Percentiles rank a stretch among this genome's conserved stretches.
phyloP scores from a whole-genome alignment of 2,797 vertebrate species.

The Graptemys geographica region DNA sequence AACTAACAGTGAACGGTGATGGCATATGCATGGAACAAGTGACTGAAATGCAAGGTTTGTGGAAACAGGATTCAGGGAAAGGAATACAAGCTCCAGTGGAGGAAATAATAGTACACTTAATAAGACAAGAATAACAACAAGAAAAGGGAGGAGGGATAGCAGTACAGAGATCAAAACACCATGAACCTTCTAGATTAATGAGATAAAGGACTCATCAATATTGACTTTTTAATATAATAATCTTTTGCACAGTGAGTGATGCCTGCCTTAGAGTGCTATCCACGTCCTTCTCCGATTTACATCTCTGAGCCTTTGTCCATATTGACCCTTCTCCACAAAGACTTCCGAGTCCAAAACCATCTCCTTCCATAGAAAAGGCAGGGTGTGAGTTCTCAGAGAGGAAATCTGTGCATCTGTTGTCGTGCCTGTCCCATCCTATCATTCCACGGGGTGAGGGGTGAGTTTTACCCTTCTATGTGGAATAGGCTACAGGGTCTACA shows the following conservation, averaged over 20 bases:
- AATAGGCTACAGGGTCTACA: background rate
- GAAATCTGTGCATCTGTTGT: background rate
- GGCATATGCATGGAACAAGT: background rate
- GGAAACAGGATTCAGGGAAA: background rate
- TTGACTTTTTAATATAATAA: background rate
- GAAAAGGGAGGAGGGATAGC: background rate
- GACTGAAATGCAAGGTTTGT: background rate
- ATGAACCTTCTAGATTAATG: background rate
- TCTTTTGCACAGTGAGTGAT: background rate
- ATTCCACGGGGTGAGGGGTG: background rate
- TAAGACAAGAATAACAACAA: background rate
- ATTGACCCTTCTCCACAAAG: background rate
- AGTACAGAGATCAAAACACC: background rate
- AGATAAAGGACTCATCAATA: background rate
- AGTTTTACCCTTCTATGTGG: background rate
- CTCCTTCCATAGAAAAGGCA: background rate
- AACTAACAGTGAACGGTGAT: background rate
- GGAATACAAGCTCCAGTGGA: background rate
- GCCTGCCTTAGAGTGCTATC: background rate
- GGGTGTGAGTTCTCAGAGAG: background rate
- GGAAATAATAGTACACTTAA: background rate
- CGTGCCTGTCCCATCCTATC: background rate
- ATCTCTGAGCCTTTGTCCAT: background rate
- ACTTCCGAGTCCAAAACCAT: background rate
- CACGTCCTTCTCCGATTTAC: background rate